Percentiles rank a stretch among this genome's conserved stretches.
These are phyloP conservation scores for Strix aluco DNA, from an alignment of 2,113 vertebrate genomes.

Conservation along the genomic window DNA sequence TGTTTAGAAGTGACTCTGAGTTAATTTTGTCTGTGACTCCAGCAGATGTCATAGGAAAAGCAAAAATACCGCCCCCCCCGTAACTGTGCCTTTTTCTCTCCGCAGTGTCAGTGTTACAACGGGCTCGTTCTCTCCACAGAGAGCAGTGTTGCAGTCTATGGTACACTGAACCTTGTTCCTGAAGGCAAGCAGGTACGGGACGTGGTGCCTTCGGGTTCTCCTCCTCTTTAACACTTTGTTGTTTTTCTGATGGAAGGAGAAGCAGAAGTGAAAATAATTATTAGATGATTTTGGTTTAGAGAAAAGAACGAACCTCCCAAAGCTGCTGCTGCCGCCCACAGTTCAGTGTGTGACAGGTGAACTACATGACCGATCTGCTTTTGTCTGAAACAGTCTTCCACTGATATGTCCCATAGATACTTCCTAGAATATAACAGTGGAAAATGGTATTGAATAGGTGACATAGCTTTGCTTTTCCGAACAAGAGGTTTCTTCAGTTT, in stretches of 20 bases:
- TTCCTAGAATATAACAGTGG: not conserved
- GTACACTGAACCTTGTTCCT: conserved; percentile 83
- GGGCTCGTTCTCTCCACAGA: conserved; percentile 91
- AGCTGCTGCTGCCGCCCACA: not conserved
- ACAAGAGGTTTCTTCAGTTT: not conserved
- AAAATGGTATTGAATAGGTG: rapidly evolving
- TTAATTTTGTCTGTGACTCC: not conserved
- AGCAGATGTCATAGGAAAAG: rapidly evolving
- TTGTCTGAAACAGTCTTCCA: not conserved
- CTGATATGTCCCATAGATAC: not conserved
- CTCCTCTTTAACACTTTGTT: rapidly evolving
- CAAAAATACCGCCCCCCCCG: not conserved
- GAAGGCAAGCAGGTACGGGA: conserved; percentile 90
- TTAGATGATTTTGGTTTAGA: not conserved
- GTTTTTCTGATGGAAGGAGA: not conserved
- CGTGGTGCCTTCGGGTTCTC: not conserved
- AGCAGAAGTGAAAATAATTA: not conserved
- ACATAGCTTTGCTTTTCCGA: not conserved
- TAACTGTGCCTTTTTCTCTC: not conserved
- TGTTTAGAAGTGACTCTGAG: not conserved
- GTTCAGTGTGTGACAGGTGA: not conserved
- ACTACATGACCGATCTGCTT: not conserved
- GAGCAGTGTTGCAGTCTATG: conserved; percentile 90
- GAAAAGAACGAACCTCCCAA: not conserved
- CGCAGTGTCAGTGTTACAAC: conserved; percentile 93